Conservation (phyloP, 2,888 invertebrate genomes). For the Enoplolaimus lenunculus region DNA sequence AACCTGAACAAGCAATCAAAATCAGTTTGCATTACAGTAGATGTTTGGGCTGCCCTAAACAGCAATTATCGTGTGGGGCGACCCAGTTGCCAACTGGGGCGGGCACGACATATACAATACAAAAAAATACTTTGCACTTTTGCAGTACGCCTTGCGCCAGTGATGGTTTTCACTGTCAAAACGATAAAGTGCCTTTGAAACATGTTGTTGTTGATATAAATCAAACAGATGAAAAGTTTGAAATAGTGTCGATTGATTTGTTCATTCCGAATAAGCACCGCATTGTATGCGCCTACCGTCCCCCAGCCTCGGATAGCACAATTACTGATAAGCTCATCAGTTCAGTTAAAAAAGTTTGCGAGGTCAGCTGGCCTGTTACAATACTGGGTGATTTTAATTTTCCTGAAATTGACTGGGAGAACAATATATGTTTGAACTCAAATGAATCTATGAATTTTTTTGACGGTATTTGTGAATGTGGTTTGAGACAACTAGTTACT, state of each 20-base stretch:
- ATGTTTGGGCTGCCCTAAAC: no score
- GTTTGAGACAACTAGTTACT: background rate
- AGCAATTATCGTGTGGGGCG: no score
- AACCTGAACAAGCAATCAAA: no score
- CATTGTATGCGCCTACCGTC: background rate
- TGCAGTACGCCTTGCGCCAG: no score
- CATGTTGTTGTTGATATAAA: no score
- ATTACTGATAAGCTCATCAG: background rate
- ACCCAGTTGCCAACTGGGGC: no score
- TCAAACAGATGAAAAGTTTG: no score
- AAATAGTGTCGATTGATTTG: background rate
- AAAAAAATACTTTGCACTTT: no score
- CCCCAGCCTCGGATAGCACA: background rate
- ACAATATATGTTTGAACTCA: background rate
- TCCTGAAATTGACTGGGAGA: background rate
- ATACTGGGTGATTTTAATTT: background rate
- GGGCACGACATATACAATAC: no score
- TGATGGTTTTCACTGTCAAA: no score
- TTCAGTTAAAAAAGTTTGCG: background rate
- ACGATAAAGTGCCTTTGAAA: no score
- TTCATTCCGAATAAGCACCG: constrained; percentile 1
- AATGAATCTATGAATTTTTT: background rate
- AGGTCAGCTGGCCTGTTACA: background rate
- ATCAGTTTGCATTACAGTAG: no score
- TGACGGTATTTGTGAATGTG: background rate